Evolutionary conservation across 2,888 invertebrate genomes (phyloP), one percentile per base, ranked within the genome.

Genomic region (Caradrina kadenii): DNA sequence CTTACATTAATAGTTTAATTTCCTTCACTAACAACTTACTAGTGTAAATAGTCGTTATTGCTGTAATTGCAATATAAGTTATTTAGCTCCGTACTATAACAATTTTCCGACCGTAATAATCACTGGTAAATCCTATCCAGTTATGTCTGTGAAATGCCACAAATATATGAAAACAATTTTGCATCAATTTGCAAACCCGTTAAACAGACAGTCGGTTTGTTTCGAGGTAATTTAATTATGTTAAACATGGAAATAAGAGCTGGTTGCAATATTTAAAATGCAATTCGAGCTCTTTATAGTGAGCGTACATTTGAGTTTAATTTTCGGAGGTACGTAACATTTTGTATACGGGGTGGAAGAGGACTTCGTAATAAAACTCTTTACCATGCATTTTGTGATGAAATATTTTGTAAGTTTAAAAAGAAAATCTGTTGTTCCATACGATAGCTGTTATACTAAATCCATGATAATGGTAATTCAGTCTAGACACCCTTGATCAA

Each of bases 171-270:
- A 61, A 74, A 76, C 78, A 77, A 73, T 76, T 68, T 48, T 31
- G 22, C 73, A 73, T 63, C 77, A 69, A 69, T 77, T 77, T 66
- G 56, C 65, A 13, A 73, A n/a, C 55, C n/a, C 5, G 50, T 69
- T 73, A 60, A 69, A 61, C 77, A 60, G 77, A 74, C 63, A 58
- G 61, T 67, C 53, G 75, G 71, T 75, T 67, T 71, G 71, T 75
- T 61, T 22, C 22, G 61, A 67, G 75, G 66, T 78, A 78, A 78
- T 78, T 78, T 77, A 69, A 77, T 79, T 76, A 66, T 79, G 68
- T 67, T 79, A 56, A 67, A 76, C 76, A 76, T 67, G 66, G 19
- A 66, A 79, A 73, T 63, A 58, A 70, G 70, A 67, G 69, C 50
- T 55, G 52, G 50, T 55, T 71, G 65, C 56, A 45, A 52, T 71